Evolutionary conservation across 2,113 vertebrate species (phyloP), one percentile per base, ranked within the genome.

Genomic region (Aptenodytes patagonicus): DNA sequence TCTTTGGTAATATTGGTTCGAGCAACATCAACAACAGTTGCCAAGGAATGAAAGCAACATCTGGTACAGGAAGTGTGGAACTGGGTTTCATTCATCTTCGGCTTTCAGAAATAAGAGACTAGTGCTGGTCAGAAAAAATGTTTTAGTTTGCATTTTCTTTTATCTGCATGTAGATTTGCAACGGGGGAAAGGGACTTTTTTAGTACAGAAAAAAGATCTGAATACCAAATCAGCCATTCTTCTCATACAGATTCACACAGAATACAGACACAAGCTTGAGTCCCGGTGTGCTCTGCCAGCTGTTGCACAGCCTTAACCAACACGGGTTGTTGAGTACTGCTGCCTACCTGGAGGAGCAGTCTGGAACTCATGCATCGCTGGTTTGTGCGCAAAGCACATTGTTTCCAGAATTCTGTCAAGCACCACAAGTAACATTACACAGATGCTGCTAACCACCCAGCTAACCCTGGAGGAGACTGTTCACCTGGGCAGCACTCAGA

Each of bases 271-370:
- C 10, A 25, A 51, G 36, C 44, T 28, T 0, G 2, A 29, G 82
- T 9, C 34, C n/a, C 52, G 6, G 18, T 0, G 17, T 36, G 40
- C 60, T 58, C 77, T 31, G 36, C 25, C 65, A 78, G 75, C 31
- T 82, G 70, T 3, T 21, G 40, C 1, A 22, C 73, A 73, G 69
- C 69, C 26, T 2, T 4, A n/a, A 21, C 52, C 38, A 85, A 26
- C 79, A 47, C 1, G 0, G 0, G 0, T 11, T 4, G 0, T 38
- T 2, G 20, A 26, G 13, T 6, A n/a, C 60, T 12, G 11, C 86
- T 75, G 84, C 73, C 60, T 26, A 11, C 60, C 65, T 42, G 52
- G 13, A 44, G 62, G 46, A 86, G 29, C 8, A 11, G 10, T 0
- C 8, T 36, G 32, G n/a, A 36, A 66, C 44, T 36, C 0, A 2